Evolutionary conservation across 1,140 invertebrate species (phyloP).

Genomic region (Drosophila nannoptera): DNA sequence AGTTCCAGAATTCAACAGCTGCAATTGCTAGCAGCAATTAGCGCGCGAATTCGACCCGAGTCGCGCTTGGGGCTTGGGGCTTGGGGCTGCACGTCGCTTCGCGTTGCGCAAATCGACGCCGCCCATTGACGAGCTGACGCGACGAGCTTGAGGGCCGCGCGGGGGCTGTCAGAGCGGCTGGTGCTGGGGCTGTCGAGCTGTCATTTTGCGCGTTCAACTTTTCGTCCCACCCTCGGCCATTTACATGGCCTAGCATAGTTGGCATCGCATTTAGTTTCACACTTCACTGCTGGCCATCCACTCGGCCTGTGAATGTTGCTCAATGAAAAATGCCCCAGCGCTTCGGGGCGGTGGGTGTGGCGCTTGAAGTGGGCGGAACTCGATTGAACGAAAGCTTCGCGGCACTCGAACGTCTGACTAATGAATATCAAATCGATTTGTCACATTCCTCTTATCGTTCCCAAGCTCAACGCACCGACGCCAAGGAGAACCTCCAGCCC

Average conservation of each 20-base stretch:
- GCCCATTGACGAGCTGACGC: slow-evolving; percentile 26
- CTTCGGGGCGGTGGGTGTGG: neutral
- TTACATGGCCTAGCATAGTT: slow-evolving; percentile 17
- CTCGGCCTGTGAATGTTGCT: slow-evolving; percentile 22
- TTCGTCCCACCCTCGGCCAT: slow-evolving; percentile 11
- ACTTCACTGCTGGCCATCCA: slow-evolving; percentile 10
- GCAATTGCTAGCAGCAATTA: slow-evolving; percentile 41
- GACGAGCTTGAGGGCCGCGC: slow-evolving; percentile 18
- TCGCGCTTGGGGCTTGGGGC: neutral
- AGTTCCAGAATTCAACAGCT: slow-evolving; percentile 7
- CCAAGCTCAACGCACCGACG: neutral
- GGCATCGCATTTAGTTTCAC: slow-evolving; percentile 25
- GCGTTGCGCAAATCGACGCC: slow-evolving; percentile 32
- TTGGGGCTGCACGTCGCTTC: slow-evolving; percentile 9
- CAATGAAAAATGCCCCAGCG: slow-evolving; percentile 28
- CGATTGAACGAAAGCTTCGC: slow-evolving; percentile 4
- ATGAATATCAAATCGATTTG: slow-evolving; percentile 17
- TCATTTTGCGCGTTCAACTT: neutral
- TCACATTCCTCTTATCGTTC: slow-evolving; percentile 12
- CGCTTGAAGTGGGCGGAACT: slow-evolving; percentile 16
- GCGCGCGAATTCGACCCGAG: slow-evolving; percentile 8
- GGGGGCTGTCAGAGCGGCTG: neutral
- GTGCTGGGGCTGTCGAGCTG: too few species aligned
- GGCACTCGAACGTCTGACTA: slow-evolving; percentile 1
- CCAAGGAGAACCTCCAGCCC: slow-evolving; percentile 21